Evolutionary conservation across 2,888 invertebrate species (phyloP).

Genomic region (Litoditis marina): DNA sequence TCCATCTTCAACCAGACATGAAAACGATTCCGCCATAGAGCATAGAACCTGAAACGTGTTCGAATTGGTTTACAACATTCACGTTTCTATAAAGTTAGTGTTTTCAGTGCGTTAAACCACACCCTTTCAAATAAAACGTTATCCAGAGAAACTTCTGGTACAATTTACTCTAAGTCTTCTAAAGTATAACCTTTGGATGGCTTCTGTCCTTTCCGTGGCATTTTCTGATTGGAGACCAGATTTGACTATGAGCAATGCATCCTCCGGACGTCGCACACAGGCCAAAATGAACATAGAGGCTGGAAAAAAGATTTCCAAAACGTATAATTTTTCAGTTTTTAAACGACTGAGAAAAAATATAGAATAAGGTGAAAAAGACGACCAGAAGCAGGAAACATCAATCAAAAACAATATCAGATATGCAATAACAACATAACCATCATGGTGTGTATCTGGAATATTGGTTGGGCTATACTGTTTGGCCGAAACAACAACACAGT

Average conservation of each 20-base stretch:
- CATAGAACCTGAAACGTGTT: slow-evolving; percentile 74
- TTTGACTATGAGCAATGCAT: slow-evolving; percentile 84
- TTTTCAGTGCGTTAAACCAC: no score
- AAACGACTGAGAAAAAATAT: no score
- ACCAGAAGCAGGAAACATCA: no score
- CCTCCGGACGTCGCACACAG: slow-evolving; percentile 85
- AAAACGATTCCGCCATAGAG: slow-evolving; percentile 90
- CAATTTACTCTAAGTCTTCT: background rate
- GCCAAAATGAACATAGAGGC: slow-evolving; percentile 87
- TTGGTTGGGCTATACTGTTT: no score
- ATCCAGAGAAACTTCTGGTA: background rate
- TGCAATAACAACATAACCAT: no score
- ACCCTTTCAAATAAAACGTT: background rate
- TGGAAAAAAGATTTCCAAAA: no score
- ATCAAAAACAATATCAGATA: slow-evolving; percentile 15
- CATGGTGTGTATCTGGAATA: no score
- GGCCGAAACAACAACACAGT: no score
- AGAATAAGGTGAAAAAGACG: no score
- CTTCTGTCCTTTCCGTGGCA: slow-evolving; percentile 77
- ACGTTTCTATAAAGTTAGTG: background rate
- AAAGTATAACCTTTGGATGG: slow-evolving; percentile 69
- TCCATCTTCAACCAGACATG: slow-evolving; percentile 99
- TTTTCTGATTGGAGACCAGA: slow-evolving; percentile 81
- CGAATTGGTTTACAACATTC: background rate
- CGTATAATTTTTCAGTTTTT: no score